Percentiles rank a stretch among this genome's conserved stretches.
These are phyloP conservation scores for Litoditis marina DNA, from an alignment of 2,888 invertebrate species.

Conservation along the genomic window DNA sequence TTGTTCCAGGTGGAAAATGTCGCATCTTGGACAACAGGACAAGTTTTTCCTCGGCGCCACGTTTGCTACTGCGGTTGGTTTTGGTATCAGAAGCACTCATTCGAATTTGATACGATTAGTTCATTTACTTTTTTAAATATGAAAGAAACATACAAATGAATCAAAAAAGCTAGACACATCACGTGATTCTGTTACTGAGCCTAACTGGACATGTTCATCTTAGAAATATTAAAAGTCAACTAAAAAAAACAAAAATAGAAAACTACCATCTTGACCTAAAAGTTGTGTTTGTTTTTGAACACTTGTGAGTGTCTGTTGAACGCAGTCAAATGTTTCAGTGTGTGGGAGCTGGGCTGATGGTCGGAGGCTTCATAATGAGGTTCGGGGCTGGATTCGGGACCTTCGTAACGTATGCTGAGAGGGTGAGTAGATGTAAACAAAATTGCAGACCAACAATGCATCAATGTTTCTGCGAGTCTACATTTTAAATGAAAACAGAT, in stretches of 20 bases:
- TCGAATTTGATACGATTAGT: too few relatives aligned
- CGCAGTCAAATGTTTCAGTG: conserved; percentile 10
- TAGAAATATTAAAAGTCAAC: neutral
- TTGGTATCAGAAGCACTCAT: too few relatives aligned
- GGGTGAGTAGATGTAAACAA: conserved; percentile 3
- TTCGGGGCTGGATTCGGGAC: conserved; percentile 36
- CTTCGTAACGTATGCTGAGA: conserved; percentile 28
- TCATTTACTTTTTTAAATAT: too few relatives aligned
- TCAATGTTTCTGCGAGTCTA: neutral
- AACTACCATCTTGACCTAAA: neutral
- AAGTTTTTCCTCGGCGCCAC: conserved; percentile 29
- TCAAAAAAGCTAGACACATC: too few relatives aligned
- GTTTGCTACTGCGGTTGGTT: conserved; percentile 23
- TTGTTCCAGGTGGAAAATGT: too few relatives aligned
- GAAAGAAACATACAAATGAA: too few relatives aligned
- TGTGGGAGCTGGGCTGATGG: conserved; percentile 31
- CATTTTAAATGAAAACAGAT: too few relatives aligned
- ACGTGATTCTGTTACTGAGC: too few relatives aligned
- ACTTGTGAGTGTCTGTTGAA: neutral
- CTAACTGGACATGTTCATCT: too few relatives aligned
- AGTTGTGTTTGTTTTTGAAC: neutral
- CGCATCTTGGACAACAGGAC: conserved; percentile 21
- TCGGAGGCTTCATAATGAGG: conserved; percentile 38
- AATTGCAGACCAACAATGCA: neutral
- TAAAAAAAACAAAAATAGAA: neutral